These are phyloP conservation scores for Neodon shergylaensis DNA, from an alignment of 2,113 vertebrate species.

Conservation along the genomic window DNA sequence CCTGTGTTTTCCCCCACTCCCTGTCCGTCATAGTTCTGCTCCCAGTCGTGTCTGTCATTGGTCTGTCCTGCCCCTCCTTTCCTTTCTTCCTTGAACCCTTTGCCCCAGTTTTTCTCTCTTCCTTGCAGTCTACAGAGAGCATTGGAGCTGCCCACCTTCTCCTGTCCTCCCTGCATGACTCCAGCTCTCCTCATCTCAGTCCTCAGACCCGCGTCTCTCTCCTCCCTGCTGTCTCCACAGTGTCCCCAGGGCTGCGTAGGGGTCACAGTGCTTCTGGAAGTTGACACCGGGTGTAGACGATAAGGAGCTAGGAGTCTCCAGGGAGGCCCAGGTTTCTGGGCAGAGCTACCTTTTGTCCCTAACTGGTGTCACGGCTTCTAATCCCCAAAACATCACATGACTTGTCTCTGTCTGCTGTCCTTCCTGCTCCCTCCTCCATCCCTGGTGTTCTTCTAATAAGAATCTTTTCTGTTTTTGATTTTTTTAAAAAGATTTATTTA, in stretches of 20 bases:
- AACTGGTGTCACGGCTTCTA: not conserved
- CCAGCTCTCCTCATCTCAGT: not conserved
- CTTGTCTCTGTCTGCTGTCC: not conserved
- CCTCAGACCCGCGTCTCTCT: not conserved
- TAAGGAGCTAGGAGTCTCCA: slow-evolving; percentile 4
- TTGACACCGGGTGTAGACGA: not conserved
- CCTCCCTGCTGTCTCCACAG: not conserved
- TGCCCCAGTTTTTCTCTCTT: not conserved
- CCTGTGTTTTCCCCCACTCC: no score
- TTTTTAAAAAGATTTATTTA: no score
- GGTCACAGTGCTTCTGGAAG: slow-evolving; percentile 57
- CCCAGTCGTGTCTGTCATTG: no score
- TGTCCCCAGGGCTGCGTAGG: not conserved
- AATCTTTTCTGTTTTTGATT: not conserved
- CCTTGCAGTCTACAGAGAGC: not conserved
- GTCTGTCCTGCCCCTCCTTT: not conserved
- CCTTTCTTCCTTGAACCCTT: not conserved
- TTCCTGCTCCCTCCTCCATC: rapidly evolving
- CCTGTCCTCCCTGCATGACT: not conserved
- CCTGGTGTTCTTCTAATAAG: not conserved
- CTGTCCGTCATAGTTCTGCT: not conserved
- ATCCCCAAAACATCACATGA: not conserved
- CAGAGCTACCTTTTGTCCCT: not conserved
- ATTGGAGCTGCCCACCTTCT: not conserved
- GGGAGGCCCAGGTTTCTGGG: slow-evolving; percentile 57